phyloP scores from a whole-genome alignment of 2,113 vertebrate species.

The Microtus pennsylvanicus region DNA sequence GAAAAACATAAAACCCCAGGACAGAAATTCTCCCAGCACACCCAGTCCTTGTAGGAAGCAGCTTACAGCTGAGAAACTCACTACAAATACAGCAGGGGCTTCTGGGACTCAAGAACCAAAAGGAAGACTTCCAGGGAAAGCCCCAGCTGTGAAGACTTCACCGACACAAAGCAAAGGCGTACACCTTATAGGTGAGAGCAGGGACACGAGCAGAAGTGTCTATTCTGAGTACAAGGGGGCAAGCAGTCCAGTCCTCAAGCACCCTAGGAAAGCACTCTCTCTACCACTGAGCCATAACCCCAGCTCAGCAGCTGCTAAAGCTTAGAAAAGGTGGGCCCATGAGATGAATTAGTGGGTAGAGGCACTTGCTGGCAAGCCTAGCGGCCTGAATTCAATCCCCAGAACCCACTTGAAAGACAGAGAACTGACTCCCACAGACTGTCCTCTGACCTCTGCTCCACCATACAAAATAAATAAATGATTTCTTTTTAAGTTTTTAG shows the following conservation, averaged over 20 bases:
- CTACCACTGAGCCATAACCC: not conserved
- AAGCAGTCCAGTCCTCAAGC: not conserved
- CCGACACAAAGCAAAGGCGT: not conserved
- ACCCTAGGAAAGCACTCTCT: not conserved
- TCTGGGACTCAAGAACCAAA: not conserved
- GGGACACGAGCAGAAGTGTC: no score
- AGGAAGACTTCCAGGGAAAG: not conserved
- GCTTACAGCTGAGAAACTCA: not conserved
- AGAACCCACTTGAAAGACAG: not conserved
- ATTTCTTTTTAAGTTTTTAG: not conserved
- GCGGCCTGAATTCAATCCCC: not conserved
- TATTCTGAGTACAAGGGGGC: no score
- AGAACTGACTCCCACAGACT: not conserved
- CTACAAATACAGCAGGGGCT: not conserved
- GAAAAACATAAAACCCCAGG: not conserved
- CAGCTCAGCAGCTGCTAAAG: not conserved
- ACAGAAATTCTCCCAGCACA: not conserved
- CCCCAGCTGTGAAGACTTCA: no score
- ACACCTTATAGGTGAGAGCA: not conserved
- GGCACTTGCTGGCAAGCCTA: not conserved
- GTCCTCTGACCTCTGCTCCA: not conserved
- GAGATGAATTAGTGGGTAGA: not conserved
- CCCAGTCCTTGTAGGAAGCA: not conserved
- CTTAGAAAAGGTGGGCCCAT: not conserved
- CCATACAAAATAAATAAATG: not conserved